These are phyloP conservation scores for Bombus picipes DNA, from an alignment of 1,140 invertebrate genomes.

Conservation along the genomic window DNA sequence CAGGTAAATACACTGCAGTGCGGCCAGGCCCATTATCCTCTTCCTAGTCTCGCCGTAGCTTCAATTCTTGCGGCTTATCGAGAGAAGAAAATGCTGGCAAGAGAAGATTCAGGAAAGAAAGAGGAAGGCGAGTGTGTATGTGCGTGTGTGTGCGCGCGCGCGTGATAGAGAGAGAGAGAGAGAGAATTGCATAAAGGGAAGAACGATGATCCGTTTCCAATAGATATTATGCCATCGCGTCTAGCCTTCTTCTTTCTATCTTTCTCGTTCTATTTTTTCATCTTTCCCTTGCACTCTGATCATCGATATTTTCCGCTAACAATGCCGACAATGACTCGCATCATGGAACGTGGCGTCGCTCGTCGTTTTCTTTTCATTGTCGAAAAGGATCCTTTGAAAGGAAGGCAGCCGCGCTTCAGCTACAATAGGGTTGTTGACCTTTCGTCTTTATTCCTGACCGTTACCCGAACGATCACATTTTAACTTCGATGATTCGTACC, in stretches of 20 bases:
- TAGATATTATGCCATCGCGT: slow-evolving; percentile 47
- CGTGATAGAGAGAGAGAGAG: background rate
- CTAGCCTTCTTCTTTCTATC: background rate
- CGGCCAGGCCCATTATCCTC: slow-evolving; percentile 59
- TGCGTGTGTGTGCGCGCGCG: too few species aligned
- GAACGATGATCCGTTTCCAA: slow-evolving; percentile 57
- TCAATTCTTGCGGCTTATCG: slow-evolving; percentile 51
- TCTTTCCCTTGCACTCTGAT: background rate
- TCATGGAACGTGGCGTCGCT: background rate
- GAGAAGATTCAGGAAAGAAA: background rate
- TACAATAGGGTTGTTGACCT: background rate
- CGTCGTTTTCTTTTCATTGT: slow-evolving; percentile 7
- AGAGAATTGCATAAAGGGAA: slow-evolving; percentile 28
- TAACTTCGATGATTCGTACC: background rate
- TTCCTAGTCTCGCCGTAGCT: slow-evolving; percentile 45
- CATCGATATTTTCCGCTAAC: slow-evolving; percentile 31
- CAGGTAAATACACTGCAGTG: slow-evolving; percentile 57
- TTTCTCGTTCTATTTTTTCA: background rate
- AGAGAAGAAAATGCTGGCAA: slow-evolving; percentile 35
- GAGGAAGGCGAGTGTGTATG: background rate
- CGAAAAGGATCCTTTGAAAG: background rate
- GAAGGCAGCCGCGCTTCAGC: background rate
- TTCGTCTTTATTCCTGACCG: background rate
- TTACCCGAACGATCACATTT: background rate
- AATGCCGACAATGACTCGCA: slow-evolving; percentile 45